phyloP scores from a whole-genome alignment of 2,113 vertebrate genomes.

The Ovibos moschatus region DNA sequence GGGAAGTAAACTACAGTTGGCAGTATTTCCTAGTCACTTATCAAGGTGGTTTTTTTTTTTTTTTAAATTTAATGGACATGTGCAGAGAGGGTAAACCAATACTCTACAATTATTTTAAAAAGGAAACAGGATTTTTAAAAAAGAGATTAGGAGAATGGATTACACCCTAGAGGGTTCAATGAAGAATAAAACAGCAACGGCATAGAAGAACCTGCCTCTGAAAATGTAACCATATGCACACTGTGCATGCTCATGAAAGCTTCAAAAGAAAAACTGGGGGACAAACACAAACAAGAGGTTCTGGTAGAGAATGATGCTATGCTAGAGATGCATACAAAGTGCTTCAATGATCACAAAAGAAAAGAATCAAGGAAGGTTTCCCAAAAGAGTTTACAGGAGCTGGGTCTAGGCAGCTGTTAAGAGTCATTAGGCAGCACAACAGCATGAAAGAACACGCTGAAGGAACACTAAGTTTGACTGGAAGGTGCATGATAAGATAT shows the following conservation, averaged over 20 bases:
- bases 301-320: background rate
- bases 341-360: background rate
- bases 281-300: background rate
- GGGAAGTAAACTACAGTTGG: background rate
- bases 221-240: background rate
- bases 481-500: background rate
- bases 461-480: background rate
- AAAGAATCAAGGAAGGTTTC: background rate
- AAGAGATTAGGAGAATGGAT: background rate
- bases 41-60: background rate
- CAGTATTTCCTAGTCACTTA: background rate
- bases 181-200: background rate
- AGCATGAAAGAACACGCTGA: background rate
- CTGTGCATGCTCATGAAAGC: background rate
- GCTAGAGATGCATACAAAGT: background rate
- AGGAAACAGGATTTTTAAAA: background rate
- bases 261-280: background rate
- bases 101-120: background rate
- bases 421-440: background rate
- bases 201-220: background rate
- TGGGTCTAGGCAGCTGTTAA: background rate
- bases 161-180: background rate
- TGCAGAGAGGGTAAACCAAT: background rate
- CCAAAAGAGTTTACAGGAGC: background rate
- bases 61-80: background rate